Conservation (phyloP, 2,797 vertebrate species). For the Thalassophryne amazonica region DNA sequence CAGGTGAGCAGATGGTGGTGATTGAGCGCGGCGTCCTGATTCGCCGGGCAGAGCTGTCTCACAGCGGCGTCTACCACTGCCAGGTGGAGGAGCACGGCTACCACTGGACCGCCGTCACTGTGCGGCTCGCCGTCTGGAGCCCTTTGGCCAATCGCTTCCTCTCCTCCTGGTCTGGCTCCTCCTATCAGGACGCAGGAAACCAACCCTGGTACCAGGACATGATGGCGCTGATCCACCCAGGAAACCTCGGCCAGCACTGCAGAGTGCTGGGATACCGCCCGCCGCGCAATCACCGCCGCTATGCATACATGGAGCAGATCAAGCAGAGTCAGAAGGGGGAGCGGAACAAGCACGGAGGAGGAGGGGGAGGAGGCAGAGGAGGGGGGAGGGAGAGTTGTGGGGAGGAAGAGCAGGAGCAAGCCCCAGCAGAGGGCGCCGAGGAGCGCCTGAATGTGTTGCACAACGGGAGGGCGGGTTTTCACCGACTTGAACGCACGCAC, state of each 20-base stretch:
- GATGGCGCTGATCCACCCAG: slow-evolving; percentile 73
- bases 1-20: slow-evolving; percentile 78
- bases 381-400: slow-evolving; percentile 50
- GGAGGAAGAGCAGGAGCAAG: slow-evolving; percentile 80
- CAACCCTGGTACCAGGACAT: slow-evolving; percentile 76
- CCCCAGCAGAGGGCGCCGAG: slow-evolving; percentile 77
- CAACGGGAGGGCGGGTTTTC: neutral
- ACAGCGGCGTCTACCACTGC: slow-evolving; percentile 81
- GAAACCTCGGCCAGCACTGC: slow-evolving; percentile 76
- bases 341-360: slow-evolving; percentile 40
- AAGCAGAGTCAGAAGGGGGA: slow-evolving; percentile 49
- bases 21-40: slow-evolving; percentile 81
- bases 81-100: slow-evolving; percentile 84
- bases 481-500: slow-evolving; percentile 26
- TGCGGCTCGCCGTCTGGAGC: slow-evolving; percentile 75
- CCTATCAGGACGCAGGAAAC: slow-evolving; percentile 32
- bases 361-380: slow-evolving; percentile 40
- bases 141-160: slow-evolving; percentile 53
- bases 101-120: slow-evolving; percentile 79
- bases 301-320: slow-evolving; percentile 15
- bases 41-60: slow-evolving; percentile 72
- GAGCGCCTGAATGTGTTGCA: slow-evolving; percentile 57
- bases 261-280: slow-evolving; percentile 68
- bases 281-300: slow-evolving; percentile 61
- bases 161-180: slow-evolving; percentile 31